Evolutionary conservation across 1,140 invertebrate genomes (phyloP).

Genomic region (Eurosta solidaginis): DNA sequence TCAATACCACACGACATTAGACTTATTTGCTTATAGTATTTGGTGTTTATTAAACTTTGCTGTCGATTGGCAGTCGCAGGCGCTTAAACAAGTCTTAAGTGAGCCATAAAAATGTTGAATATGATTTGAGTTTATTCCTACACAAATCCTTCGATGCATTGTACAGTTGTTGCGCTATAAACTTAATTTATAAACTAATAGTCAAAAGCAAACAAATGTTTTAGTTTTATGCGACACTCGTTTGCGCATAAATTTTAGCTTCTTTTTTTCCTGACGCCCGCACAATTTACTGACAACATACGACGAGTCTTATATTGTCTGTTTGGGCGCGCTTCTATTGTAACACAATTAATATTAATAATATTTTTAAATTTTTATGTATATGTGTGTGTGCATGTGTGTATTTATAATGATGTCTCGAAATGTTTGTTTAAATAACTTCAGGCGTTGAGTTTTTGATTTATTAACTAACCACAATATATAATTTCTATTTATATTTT

Average conservation of each 20-base stretch:
- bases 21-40: background rate
- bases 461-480: background rate
- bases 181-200: background rate
- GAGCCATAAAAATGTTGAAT: background rate
- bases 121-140: background rate
- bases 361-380: background rate
- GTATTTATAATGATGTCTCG: background rate
- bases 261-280: background rate
- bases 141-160: background rate
- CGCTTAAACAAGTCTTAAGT: background rate
- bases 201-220: background rate
- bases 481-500: background rate
- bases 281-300: background rate
- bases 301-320: background rate
- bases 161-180: too few relatives aligned
- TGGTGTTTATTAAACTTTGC: background rate
- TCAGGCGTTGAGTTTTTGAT: background rate
- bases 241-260: background rate
- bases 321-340: background rate
- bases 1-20: too few relatives aligned
- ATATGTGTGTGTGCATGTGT: too few relatives aligned
- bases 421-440: background rate
- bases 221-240: too few relatives aligned
- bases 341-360: background rate
- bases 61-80: background rate